A percentile compares a stretch with the other conserved stretches of the same genome.
These are phyloP conservation scores for Copidosoma floridanum DNA, from an alignment of 1,140 invertebrate species.

Conservation along the genomic window DNA sequence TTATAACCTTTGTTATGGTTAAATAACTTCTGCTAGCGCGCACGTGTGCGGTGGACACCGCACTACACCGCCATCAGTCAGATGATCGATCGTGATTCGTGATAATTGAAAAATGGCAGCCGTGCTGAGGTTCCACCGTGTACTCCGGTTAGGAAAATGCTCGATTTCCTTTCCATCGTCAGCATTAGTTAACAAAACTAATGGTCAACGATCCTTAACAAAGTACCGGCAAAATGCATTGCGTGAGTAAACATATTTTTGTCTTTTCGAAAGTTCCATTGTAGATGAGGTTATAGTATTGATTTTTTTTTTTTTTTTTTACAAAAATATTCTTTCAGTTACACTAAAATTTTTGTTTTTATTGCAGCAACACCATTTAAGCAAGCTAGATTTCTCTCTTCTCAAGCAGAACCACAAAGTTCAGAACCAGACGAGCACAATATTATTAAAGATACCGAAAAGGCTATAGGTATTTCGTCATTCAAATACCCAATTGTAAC, in stretches of 20 bases:
- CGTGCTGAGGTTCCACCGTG: conserved; percentile 27
- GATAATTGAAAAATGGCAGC: conserved; percentile 36
- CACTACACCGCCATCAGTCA: no score
- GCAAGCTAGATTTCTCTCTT: conserved; percentile 38
- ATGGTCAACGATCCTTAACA: no score
- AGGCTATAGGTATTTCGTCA: conserved; percentile 53
- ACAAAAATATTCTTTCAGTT: no score
- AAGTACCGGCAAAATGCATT: neutral
- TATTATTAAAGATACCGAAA: conserved; percentile 60
- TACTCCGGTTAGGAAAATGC: conserved; percentile 7
- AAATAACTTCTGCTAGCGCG: no score
- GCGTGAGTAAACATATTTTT: neutral
- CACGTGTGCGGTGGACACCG: no score
- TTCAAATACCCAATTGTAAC: neutral
- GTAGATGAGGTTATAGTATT: neutral
- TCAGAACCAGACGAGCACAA: conserved; percentile 50
- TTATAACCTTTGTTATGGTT: no score
- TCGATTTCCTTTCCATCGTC: conserved; percentile 2
- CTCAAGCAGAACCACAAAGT: conserved; percentile 39
- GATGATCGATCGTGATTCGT: no score
- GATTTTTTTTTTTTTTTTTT: no score
- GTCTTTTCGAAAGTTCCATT: neutral
- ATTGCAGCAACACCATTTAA: conserved; percentile 25
- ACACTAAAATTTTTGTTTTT: conserved; percentile 17
- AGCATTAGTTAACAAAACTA: no score